Base-by-base conservation (phyloP, 2,797 vertebrate genomes). In the Rhinella marina region DNA sequence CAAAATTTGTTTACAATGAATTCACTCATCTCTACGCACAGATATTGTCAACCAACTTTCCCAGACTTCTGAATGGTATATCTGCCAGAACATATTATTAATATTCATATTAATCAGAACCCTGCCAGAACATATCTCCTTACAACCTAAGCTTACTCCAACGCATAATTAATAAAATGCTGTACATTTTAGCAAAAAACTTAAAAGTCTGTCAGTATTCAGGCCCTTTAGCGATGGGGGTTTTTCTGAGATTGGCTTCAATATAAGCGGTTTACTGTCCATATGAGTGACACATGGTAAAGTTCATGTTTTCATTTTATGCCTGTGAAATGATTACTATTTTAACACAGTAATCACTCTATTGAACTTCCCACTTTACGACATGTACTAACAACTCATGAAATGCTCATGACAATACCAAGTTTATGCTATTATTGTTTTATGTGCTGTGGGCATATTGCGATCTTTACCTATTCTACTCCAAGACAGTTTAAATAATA, bases 391-490 rank as follows among this genome's bases (percentile, higher is more conserved):
- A 78, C 86, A 87, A 19, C 61, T 57, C 41, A 50, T 23, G 79
- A 73, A 73, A 73, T 11, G 66, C 56, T 82, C 70, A 77, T 82
- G 80, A 75, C 86, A 82, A 66, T 76, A 52, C 7, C 9, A 73
- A 32, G 54, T 41, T 64, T 81, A 75, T 82, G 25, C 57, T 54
- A 21, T 72, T 70, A 83, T 70, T 83, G 32, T 64, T 23, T 70
- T 41, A 27, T 50, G 77, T 73, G 66, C 78, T 87, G 66, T 73
- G 54, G 66, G 66, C 29, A 81, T 73, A 81, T 52, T 59, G 23
- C 5, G 25, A 72, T 81, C 78, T 81, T 78, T 72, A 80, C 54
- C 68, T 87, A 81, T 73, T 73, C 68, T 82, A 76, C 81, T 76
- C 48, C 50, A 52, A 57, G 50, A 32, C n/a, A 73, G 79, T 82